Evolutionary conservation across 2,797 vertebrate species (phyloP).

Genomic region (Sebastes minor): DNA sequence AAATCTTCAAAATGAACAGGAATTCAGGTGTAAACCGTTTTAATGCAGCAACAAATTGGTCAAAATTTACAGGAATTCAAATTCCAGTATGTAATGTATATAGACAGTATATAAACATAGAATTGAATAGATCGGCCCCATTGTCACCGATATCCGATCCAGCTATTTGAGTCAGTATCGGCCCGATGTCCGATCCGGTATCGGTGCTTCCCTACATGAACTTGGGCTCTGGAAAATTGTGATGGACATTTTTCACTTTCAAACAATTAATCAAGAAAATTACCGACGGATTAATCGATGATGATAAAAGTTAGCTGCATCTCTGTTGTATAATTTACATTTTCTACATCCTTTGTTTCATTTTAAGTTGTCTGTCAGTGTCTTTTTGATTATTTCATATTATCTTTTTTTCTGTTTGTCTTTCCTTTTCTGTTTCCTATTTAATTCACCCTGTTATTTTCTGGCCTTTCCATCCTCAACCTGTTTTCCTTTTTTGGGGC

Average conservation of each 20-base stretch:
- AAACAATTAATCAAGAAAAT: background rate
- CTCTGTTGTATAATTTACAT: background rate
- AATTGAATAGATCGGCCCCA: too few species aligned
- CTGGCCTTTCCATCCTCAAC: slow-evolving; percentile 27
- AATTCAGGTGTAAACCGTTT: too few species aligned
- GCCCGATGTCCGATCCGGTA: too few species aligned
- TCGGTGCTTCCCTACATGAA: background rate
- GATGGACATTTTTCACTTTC: background rate
- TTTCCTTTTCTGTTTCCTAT: slow-evolving; percentile 14
- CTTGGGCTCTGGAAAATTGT: background rate
- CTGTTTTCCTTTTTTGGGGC: background rate
- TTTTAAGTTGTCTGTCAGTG: slow-evolving; percentile 30
- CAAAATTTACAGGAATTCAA: too few species aligned
- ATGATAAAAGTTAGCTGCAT: background rate
- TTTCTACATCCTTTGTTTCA: background rate
- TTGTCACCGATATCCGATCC: too few species aligned
- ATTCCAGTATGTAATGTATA: too few species aligned
- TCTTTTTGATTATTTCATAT: slow-evolving; percentile 40
- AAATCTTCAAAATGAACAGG: too few species aligned
- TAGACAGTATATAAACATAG: too few species aligned
- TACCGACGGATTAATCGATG: background rate
- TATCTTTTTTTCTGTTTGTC: slow-evolving; percentile 1
- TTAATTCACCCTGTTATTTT: slow-evolving; percentile 41
- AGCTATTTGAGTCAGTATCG: too few species aligned
- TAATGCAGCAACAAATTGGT: too few species aligned